These are phyloP conservation scores for Hirundichthys speculiger DNA, from an alignment of 2,113 vertebrate genomes.

Conservation along the genomic window DNA sequence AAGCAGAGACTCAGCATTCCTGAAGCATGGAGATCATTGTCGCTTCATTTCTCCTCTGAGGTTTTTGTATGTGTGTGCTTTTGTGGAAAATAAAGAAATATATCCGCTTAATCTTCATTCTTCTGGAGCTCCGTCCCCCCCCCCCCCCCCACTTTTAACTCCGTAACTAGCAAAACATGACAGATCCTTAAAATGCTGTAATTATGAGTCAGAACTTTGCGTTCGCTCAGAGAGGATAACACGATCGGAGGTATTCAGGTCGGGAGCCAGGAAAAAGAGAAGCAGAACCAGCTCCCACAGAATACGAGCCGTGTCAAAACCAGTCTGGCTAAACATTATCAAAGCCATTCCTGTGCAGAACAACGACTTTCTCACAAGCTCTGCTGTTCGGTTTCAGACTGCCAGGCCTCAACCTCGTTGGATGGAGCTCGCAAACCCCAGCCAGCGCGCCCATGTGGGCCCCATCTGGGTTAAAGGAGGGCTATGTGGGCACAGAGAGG, in stretches of 20 bases:
- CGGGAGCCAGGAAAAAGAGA: not conserved
- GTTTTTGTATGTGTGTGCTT: conserved; percentile 30
- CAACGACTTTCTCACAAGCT: conserved; percentile 19
- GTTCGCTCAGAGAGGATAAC: conserved; percentile 1
- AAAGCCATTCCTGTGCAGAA: conserved; percentile 19
- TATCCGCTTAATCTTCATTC: conserved; percentile 25
- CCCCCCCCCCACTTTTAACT: conserved; percentile 15
- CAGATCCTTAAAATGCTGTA: conserved; percentile 3
- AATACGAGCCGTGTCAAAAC: conserved; percentile 10
- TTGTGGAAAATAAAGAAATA: conserved; percentile 18
- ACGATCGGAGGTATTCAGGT: not conserved
- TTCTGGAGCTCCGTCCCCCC: conserved; percentile 20
- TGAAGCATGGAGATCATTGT: conserved; percentile 61
- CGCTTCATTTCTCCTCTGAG: conserved; percentile 52
- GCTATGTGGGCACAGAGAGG: no score
- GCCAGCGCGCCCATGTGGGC: no score
- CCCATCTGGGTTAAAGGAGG: no score
- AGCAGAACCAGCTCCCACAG: not conserved
- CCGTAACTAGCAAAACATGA: conserved; percentile 17
- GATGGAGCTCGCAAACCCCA: not conserved
- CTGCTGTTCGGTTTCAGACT: no score
- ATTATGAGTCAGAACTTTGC: conserved; percentile 12
- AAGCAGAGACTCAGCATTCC: conserved; percentile 72
- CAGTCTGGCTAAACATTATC: conserved; percentile 29
- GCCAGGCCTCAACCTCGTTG: not conserved